Conservation (phyloP, 2,888 invertebrate genomes). For the Archips crataeganus region DNA sequence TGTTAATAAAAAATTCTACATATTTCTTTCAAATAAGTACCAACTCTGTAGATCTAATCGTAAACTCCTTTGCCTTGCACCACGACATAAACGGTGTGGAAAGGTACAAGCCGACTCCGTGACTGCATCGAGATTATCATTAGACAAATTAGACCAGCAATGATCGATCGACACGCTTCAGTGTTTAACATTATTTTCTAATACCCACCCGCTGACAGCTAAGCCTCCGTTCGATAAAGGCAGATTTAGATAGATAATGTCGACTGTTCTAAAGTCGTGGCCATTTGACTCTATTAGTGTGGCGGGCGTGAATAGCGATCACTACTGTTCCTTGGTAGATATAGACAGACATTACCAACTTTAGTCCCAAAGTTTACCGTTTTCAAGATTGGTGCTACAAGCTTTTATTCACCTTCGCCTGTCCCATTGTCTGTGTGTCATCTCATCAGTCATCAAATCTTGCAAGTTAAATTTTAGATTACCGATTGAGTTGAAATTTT, state of each 20-base stretch:
- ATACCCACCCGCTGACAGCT: constrained; percentile 29
- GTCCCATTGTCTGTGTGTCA: no score
- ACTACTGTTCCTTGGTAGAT: no score
- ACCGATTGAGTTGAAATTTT: no score
- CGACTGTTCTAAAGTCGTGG: not conserved
- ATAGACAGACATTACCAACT: no score
- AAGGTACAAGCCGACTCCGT: constrained; percentile 32
- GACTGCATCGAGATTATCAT: constrained; percentile 37
- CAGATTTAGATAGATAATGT: not conserved
- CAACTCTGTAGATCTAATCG: not conserved
- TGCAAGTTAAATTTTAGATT: no score
- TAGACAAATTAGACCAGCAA: constrained; percentile 42
- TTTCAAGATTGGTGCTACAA: no score
- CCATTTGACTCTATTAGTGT: constrained; percentile 4
- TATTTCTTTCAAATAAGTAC: no score
- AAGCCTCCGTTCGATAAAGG: not conserved
- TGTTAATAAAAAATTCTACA: no score
- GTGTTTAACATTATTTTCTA: constrained; percentile 23
- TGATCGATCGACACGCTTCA: constrained; percentile 40
- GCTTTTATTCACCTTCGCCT: no score
- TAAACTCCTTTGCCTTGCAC: constrained; percentile 2
- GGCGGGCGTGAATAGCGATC: not conserved
- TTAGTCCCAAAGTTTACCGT: no score
- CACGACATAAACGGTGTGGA: constrained; percentile 24
- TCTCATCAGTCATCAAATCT: no score